phyloP scores from a whole-genome alignment of 92 coral and sea anemone species.

The Plumapathes pennacea region DNA sequence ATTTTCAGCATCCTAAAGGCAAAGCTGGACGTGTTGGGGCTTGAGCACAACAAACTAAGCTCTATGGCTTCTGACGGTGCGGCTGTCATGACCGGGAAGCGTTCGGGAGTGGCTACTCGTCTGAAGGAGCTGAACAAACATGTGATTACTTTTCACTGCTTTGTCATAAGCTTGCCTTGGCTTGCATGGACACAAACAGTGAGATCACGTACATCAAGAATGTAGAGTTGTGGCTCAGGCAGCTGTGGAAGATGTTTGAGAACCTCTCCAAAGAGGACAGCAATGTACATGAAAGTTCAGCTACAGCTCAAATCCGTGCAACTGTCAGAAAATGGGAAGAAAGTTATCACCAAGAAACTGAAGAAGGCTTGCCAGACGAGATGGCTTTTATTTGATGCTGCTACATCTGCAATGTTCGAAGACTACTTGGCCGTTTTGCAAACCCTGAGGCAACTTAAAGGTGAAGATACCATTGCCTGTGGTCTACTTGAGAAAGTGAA shows the following conservation, averaged over 20 bases:
- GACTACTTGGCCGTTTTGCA: conserved; percentile 51
- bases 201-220: conserved; percentile 23
- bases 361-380: conserved; percentile 32
- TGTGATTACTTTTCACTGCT: no score
- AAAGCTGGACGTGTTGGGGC: conserved; percentile 2
- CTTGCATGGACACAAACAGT: conserved; percentile 46
- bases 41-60: not conserved
- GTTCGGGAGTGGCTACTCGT: conserved; percentile 5
- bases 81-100: conserved; percentile 1
- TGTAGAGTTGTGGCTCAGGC: conserved; percentile 23
- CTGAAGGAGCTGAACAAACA: no score
- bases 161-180: conserved; percentile 52
- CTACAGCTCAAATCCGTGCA: conserved; percentile 14
- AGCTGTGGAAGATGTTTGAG: conserved; percentile 36
- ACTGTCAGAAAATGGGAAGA: conserved; percentile 29
- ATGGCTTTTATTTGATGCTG: conserved; percentile 46
- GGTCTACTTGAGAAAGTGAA: conserved; percentile 48
- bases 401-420: conserved; percentile 29
- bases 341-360: conserved; percentile 25
- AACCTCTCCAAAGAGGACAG: conserved; percentile 35
- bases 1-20: conserved; percentile 3
- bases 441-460: conserved; percentile 28
- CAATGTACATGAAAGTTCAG: conserved; percentile 39
- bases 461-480: conserved; percentile 39
- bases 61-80: conserved; percentile 9